A percentile compares a stretch with the other conserved stretches of the same genome.
phyloP scores from a whole-genome alignment of 2,113 vertebrate genomes.

The Tricholaema leucomelas region DNA sequence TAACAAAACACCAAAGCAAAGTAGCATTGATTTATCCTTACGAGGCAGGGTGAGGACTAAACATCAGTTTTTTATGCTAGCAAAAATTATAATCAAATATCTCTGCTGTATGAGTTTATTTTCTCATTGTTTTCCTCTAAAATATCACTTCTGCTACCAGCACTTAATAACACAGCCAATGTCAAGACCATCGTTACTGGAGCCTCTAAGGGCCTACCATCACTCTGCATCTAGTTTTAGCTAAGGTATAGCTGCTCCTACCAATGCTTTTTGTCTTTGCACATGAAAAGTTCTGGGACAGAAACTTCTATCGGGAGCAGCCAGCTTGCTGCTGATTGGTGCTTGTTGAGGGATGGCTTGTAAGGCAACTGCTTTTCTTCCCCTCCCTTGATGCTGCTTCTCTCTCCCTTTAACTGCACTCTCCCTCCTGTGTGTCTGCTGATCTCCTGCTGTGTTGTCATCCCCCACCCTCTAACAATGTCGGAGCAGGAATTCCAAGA shows the following conservation, averaged over 20 bases:
- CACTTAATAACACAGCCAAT: neutral
- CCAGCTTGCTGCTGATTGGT: neutral
- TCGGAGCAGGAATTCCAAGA: neutral
- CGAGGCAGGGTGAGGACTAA: neutral
- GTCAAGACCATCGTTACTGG: neutral
- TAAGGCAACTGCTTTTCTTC: neutral
- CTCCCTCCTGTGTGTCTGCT: neutral
- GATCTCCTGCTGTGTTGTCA: neutral
- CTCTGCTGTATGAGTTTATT: neutral
- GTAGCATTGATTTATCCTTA: neutral
- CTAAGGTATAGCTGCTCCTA: neutral
- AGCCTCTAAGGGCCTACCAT: neutral
- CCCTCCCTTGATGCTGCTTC: neutral
- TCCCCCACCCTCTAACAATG: neutral
- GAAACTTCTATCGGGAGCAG: neutral
- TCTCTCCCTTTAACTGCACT: neutral
- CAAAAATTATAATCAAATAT: neutral
- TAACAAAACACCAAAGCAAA: neutral
- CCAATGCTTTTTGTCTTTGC: neutral
- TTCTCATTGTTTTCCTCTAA: neutral
- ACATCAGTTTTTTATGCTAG: neutral
- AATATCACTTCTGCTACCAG: neutral
- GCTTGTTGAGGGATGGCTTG: neutral
- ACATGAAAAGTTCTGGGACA: neutral
- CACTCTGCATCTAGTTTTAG: neutral